Base-by-base conservation (phyloP, 2,888 invertebrate genomes). In the Drosophila suboccidentalis region DNA sequence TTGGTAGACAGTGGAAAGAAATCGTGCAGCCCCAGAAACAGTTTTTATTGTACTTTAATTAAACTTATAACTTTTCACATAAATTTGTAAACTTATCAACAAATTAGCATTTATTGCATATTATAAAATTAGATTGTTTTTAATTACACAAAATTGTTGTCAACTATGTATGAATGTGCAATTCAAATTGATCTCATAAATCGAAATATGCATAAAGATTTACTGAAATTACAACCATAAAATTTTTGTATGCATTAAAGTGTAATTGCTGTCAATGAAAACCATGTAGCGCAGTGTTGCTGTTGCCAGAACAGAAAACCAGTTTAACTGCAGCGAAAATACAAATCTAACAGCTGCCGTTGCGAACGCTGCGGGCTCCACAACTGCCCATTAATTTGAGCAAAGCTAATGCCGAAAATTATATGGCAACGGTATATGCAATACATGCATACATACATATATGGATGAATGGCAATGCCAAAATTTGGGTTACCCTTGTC, bases 401-500 rank as follows among this genome's bases (percentile, higher is more conserved):
- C 72, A 41, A 80, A 75, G 84, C 83, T 86, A 87, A 82, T 87
- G 80, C 82, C 69, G 71, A 78, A 84, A 85, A 85, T 87, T 85
- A 85, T 84, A 85, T 71, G 75, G 81, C 87, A 87, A 84, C 84
- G 86, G 83, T 75, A 86, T 78, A 72, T 34, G 5, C 29, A 29
- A 29, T 26, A 26, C n/a, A n/a, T n/a, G 4, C 4, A 22, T 26
- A 26, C 29, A 29, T 29, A 29, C 29, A 29, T 29, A 57, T 62
- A 44, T 54, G 19, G 32, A 53, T 38, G 32, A n/a, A 43, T 54
- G 29, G 41, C 43, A 57, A 63, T 66, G 78, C 66, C 73, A 62
- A 77, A 82, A 83, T 83, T 83, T 83, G 83, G 82, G 83, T 83
- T 86, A 86, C 82, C 82, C 80, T 80, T 75, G 64, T 69, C 77